Evolutionary conservation across 2,797 vertebrate species (phyloP).

Genomic region (Hypotaenidia okinawae): DNA sequence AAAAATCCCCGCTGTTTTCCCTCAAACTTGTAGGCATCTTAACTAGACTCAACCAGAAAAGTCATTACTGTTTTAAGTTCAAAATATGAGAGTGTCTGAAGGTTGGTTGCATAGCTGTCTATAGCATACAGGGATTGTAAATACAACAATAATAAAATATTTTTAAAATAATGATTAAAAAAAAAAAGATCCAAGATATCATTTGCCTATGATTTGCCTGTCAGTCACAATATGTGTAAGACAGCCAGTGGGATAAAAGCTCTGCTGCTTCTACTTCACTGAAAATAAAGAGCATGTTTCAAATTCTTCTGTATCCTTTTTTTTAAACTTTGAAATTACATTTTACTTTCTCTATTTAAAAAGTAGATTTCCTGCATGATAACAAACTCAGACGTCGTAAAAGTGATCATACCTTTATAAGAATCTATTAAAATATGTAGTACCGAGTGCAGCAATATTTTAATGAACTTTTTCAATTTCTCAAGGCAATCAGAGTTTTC

Average conservation of each 20-base stretch:
- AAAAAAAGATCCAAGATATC: neutral
- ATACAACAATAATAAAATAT: neutral
- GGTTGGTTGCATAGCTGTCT: neutral
- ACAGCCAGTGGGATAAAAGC: neutral
- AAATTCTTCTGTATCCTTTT: neutral
- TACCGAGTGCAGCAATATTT: neutral
- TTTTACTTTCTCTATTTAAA: neutral
- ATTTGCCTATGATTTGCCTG: neutral
- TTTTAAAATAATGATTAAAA: neutral
- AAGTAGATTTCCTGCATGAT: neutral
- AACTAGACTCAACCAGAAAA: neutral
- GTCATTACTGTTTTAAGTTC: neutral
- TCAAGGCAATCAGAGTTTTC: conserved; percentile 95
- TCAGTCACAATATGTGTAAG: neutral
- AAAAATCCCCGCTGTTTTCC: neutral
- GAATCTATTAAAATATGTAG: neutral
- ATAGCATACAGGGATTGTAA: neutral
- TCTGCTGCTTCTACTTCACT: neutral
- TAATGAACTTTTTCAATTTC: neutral
- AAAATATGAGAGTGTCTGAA: neutral
- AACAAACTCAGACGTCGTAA: neutral
- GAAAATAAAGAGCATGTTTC: neutral
- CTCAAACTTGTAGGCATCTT: neutral
- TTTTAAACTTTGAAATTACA: neutral
- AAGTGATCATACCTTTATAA: neutral